A percentile compares a stretch with the other conserved stretches of the same genome.
Evolutionary conservation across 2,797 vertebrate species (phyloP).

Genomic region (Spinus pinus): DNA sequence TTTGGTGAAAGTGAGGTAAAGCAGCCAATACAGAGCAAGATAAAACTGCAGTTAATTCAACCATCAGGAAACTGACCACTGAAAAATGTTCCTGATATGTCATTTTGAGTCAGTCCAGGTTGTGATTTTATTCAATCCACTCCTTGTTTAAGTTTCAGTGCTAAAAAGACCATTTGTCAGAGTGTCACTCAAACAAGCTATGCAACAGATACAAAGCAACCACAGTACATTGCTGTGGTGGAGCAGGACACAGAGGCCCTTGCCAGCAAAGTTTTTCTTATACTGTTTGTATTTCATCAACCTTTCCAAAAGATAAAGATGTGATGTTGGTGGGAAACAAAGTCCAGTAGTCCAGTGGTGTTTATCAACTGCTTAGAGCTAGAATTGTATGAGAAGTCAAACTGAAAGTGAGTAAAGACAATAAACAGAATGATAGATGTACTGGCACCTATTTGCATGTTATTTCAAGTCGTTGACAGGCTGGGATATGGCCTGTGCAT

Average conservation of each 20-base stretch:
- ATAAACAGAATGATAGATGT: slow-evolving; percentile 57
- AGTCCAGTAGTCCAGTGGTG: slow-evolving; percentile 36
- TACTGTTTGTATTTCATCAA: slow-evolving; percentile 62
- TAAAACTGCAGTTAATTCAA: slow-evolving; percentile 60
- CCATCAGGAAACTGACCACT: slow-evolving; percentile 62
- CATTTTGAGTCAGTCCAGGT: slow-evolving; percentile 64
- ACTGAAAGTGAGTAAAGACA: slow-evolving; percentile 58
- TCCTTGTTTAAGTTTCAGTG: slow-evolving; percentile 62
- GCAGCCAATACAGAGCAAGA: slow-evolving; percentile 45
- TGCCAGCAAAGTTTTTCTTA: slow-evolving; percentile 48
- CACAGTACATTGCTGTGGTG: background rate
- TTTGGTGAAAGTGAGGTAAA: slow-evolving; percentile 62
- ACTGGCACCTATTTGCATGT: slow-evolving; percentile 54
- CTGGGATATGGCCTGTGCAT: slow-evolving; percentile 17
- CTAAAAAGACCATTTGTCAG: slow-evolving; percentile 64
- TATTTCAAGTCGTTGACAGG: slow-evolving; percentile 56
- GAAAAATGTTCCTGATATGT: slow-evolving; percentile 59
- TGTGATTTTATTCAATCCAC: slow-evolving; percentile 50
- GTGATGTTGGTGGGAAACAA: slow-evolving; percentile 55
- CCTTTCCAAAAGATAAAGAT: slow-evolving; percentile 58
- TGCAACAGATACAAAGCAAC: slow-evolving; percentile 38
- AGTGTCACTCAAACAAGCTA: slow-evolving; percentile 53
- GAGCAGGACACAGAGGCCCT: background rate
- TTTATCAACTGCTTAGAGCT: slow-evolving; percentile 45
- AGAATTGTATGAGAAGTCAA: slow-evolving; percentile 44